Evolutionary conservation across 1,140 invertebrate genomes (phyloP).

Genomic region (Hyles vespertilio): DNA sequence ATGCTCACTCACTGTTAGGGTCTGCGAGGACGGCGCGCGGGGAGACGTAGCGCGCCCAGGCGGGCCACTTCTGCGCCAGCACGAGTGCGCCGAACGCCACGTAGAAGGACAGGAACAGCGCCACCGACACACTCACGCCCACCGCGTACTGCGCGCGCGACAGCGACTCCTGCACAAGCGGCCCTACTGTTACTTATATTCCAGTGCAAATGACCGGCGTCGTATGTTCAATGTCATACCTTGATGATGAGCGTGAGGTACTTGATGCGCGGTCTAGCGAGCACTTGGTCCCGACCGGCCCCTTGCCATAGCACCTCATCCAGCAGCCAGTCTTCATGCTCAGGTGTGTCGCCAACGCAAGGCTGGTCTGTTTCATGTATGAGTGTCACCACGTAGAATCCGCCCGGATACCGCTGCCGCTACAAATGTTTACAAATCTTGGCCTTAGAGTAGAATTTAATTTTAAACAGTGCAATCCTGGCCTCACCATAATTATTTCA

Average conservation of each 20-base stretch:
- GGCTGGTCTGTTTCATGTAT: slow-evolving; percentile 27
- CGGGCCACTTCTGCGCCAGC: slow-evolving; percentile 48
- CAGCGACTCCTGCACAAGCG: slow-evolving; percentile 36
- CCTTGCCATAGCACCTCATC: slow-evolving; percentile 21
- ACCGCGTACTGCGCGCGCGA: slow-evolving; percentile 44
- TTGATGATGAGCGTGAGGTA: slow-evolving; percentile 30
- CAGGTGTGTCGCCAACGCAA: slow-evolving; percentile 27
- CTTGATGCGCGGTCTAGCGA: slow-evolving; percentile 22
- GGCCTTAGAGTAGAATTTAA: too few relatives aligned
- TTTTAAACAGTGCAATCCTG: too few relatives aligned
- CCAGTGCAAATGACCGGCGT: background rate
- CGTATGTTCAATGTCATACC: slow-evolving; percentile 17
- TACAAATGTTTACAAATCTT: slow-evolving; percentile 7
- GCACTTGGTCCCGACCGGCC: slow-evolving; percentile 14
- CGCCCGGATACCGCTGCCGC: slow-evolving; percentile 42
- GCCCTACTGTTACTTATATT: background rate
- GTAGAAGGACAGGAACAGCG: slow-evolving; percentile 53
- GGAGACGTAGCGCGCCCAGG: slow-evolving; percentile 29
- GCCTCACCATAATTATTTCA: too few relatives aligned
- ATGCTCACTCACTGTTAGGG: slow-evolving; percentile 8
- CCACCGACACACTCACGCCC: slow-evolving; percentile 36
- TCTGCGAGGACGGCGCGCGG: slow-evolving; percentile 45
- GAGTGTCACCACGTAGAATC: slow-evolving; percentile 45
- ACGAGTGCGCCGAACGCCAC: slow-evolving; percentile 41
- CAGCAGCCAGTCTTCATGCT: slow-evolving; percentile 44